Conservation (phyloP, 2,113 vertebrate species). For the Ascaphus truei region DNA sequence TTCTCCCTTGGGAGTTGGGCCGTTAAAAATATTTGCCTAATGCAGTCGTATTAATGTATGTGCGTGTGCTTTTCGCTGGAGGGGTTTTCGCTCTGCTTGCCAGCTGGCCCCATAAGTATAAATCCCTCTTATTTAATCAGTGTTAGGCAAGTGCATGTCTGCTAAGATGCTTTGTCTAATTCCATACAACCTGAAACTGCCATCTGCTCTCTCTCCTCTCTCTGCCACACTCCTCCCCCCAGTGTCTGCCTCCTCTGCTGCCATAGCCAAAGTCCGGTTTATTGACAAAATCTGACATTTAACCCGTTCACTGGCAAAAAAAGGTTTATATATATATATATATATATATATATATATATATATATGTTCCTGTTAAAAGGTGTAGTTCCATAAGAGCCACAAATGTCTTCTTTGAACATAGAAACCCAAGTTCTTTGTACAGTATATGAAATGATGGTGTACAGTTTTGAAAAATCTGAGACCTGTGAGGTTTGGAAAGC, state of each 20-base stretch:
- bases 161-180: conserved; percentile 63
- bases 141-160: conserved; percentile 49
- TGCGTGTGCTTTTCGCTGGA: background rate
- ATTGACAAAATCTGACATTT: too few relatives aligned
- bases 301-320: too few relatives aligned
- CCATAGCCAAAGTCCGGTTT: too few relatives aligned
- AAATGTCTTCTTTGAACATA: too few relatives aligned
- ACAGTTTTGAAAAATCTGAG: too few relatives aligned
- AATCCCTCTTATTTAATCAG: conserved; percentile 59
- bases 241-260: background rate
- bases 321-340: too few relatives aligned
- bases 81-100: conserved; percentile 61
- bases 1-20: conserved; percentile 18
- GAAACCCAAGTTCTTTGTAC: too few relatives aligned
- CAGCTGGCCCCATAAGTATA: conserved; percentile 59
- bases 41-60: conserved; percentile 23
- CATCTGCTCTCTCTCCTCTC: conserved; percentile 64
- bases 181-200: conserved; percentile 58
- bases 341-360: too few relatives aligned
- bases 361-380: too few relatives aligned
- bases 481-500: too few relatives aligned
- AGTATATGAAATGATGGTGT: too few relatives aligned
- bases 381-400: too few relatives aligned
- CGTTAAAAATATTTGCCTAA: conserved; percentile 33
- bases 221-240: conserved; percentile 10